These are phyloP conservation scores for Formicarius rufipectus DNA, from an alignment of 2,113 vertebrate species.

Conservation along the genomic window DNA sequence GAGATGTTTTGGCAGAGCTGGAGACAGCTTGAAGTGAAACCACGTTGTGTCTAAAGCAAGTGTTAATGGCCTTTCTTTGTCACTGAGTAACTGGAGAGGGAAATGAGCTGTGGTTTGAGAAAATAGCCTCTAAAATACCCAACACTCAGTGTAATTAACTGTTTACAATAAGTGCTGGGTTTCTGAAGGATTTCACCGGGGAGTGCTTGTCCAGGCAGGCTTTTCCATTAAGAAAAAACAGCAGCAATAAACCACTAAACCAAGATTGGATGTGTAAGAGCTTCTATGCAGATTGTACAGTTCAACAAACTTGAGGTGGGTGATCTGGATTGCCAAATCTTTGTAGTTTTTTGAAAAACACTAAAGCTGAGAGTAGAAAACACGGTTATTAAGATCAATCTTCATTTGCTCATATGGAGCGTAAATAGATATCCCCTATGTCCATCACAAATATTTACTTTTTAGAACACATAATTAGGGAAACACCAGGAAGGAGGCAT, in stretches of 20 bases:
- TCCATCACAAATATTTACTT: background rate
- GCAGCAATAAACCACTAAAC: background rate
- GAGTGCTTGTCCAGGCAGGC: background rate
- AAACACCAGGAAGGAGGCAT: background rate
- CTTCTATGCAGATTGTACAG: background rate
- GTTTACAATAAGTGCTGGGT: background rate
- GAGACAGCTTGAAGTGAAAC: background rate
- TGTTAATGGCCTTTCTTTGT: conserved; percentile 20
- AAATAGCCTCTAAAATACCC: background rate
- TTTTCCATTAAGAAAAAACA: background rate
- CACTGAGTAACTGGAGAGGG: background rate
- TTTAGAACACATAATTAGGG: background rate
- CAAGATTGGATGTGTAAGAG: background rate
- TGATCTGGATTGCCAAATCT: background rate
- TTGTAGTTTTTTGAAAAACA: background rate
- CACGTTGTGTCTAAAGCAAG: background rate
- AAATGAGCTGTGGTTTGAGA: background rate
- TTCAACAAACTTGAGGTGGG: background rate
- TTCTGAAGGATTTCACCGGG: background rate
- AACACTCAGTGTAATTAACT: background rate
- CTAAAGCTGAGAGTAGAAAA: background rate
- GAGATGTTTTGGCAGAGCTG: background rate
- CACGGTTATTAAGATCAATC: background rate
- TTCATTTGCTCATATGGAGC: background rate
- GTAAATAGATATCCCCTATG: background rate